Conservation (phyloP, 2,113 vertebrate genomes). For the Brienomyrus longianalis region DNA sequence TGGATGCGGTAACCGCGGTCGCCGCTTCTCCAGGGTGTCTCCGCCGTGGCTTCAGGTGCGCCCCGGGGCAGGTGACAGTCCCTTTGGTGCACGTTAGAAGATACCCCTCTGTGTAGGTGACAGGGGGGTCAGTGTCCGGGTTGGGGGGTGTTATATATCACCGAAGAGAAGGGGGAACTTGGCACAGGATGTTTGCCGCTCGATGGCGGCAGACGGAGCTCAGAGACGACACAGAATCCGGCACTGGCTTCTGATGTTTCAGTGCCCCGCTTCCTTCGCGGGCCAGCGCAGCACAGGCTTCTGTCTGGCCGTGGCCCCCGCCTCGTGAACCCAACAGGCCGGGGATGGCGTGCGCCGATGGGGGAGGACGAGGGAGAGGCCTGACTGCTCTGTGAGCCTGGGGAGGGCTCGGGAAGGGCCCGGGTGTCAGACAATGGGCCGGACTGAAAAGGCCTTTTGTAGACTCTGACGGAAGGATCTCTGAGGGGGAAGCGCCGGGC, state of each 20-base stretch:
- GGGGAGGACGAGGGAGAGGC: conserved; percentile 25
- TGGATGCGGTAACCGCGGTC: conserved; percentile 11
- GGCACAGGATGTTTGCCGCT: conserved; percentile 25
- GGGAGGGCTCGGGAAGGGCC: conserved; percentile 40
- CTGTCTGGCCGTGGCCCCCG: neutral
- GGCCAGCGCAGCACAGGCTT: conserved; percentile 3
- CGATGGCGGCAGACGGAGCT: conserved; percentile 35
- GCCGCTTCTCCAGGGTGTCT: neutral
- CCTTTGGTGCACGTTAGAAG: conserved; percentile 5
- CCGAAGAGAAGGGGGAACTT: conserved; percentile 22
- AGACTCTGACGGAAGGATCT: conserved; percentile 49
- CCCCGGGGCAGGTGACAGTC: conserved; percentile 14
- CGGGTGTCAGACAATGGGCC: conserved; percentile 54
- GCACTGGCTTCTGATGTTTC: conserved; percentile 33
- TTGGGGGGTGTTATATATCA: neutral
- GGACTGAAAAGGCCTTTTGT: conserved; percentile 62
- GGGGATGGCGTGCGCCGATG: conserved; percentile 8
- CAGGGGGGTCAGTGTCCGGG: conserved; percentile 6
- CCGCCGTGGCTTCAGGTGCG: conserved; percentile 6
- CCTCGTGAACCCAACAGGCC: neutral
- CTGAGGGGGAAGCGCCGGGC: conserved; percentile 58
- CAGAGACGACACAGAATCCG: conserved; percentile 35
- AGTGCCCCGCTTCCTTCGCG: conserved; percentile 20
- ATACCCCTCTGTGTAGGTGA: conserved; percentile 7
- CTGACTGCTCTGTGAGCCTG: conserved; percentile 41